phyloP scores from a whole-genome alignment of 2,113 vertebrate genomes.

The Egretta garzetta region DNA sequence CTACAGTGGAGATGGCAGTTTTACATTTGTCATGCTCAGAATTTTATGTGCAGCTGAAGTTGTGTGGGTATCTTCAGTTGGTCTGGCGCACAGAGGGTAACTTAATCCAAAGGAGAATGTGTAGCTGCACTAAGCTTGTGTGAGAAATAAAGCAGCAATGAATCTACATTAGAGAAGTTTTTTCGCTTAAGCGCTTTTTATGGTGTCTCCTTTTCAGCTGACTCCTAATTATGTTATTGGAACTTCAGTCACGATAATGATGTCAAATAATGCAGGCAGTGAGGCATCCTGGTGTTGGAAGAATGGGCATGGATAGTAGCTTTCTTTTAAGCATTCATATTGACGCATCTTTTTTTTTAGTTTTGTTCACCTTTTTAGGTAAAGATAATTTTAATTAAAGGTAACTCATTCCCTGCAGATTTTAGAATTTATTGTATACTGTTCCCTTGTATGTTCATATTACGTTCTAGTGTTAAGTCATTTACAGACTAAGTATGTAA shows the following conservation, averaged over 20 bases:
- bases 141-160: background rate
- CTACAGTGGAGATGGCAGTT: background rate
- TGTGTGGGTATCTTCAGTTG: background rate
- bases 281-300: background rate
- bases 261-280: background rate
- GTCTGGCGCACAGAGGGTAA: background rate
- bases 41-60: background rate
- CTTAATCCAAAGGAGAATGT: background rate
- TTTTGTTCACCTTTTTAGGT: background rate
- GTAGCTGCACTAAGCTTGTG: background rate
- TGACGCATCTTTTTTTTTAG: background rate
- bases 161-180: background rate
- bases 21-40: background rate
- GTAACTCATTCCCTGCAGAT: background rate
- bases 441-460: background rate
- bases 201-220: background rate
- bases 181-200: background rate
- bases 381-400: background rate
- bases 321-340: background rate
- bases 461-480: background rate
- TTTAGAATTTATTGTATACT: background rate
- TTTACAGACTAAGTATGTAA: background rate
- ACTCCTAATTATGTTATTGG: background rate
- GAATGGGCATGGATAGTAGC: background rate
- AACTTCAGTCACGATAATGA: background rate